Base-by-base conservation (phyloP, 2,113 vertebrate species). In the Leiothrix lutea region DNA sequence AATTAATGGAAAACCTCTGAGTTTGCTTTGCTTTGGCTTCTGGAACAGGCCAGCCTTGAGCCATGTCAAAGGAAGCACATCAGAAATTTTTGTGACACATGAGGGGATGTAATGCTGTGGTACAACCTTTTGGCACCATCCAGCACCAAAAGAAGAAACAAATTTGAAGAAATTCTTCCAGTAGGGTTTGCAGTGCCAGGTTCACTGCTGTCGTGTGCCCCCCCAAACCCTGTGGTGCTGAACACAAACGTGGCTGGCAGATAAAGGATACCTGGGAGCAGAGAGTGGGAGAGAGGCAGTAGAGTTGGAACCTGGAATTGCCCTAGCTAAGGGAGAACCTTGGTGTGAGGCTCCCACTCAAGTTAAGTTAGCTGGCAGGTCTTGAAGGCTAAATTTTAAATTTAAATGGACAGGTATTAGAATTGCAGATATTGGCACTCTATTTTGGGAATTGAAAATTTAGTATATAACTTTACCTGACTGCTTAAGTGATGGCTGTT, bases 341-440 rank as follows among this genome's bases (percentile, higher is more conserved):
- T 25, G 17, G 26, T 80, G 60, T 58, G 61, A 90, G 24, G 56
- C 60, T 78, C 7, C 33, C 20, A 8, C 36, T 75, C 57, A 29
- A 5, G 42, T 47, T 48, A 47, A 10, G 24, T 70, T 48, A 80
- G 15, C 45, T 96, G 85, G 71, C 42, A 86, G 53, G 36, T 42
- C 28, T 73, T 69, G 45, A 56, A 67, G 65, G 77, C 8, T 16
- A 38, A n/a, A 80, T 92, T 91, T 88, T 77, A 87, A 75, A 95
- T 87, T 85, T 65, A 72, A 79, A 88, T 80, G 23, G 57, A 25
- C 28, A 86, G 33, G 9, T 88, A 77, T 51, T 88, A 77, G 90
- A 93, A 88, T 85, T 81, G 74, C 42, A 96, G 81, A 80, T 91
- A 64, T 73, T 91, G 85, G 31, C 44, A 20, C 18, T 90, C 71